phyloP scores from a whole-genome alignment of 35 echinoderm and acorn worm species.

The Eucidaris tribuloides region DNA sequence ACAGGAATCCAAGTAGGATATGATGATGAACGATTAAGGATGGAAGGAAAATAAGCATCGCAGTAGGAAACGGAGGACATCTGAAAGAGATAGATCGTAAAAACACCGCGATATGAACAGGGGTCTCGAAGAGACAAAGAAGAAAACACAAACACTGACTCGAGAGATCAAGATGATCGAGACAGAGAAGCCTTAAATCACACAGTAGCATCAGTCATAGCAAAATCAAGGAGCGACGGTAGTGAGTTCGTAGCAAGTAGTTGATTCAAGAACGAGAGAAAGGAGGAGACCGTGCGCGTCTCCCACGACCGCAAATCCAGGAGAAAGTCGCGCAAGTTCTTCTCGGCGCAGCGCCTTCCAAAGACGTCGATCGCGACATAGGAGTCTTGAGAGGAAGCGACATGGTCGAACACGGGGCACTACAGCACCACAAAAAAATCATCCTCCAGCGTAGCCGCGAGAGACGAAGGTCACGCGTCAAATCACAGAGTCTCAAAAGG shows the following conservation, averaged over 20 bases:
- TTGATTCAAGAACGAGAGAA: too few species aligned
- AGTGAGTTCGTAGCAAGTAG: not conserved
- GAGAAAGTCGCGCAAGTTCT: not conserved
- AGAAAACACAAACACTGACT: not conserved
- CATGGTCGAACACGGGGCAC: not conserved
- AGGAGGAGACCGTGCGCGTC: not conserved
- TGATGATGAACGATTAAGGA: not conserved
- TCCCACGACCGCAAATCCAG: slow-evolving; percentile 4
- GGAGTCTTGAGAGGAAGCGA: not conserved
- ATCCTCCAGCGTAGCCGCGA: not conserved
- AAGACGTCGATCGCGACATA: not conserved
- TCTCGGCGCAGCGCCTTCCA: not conserved
- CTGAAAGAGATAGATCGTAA: not conserved
- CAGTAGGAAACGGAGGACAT: not conserved
- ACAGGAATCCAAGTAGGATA: not conserved
- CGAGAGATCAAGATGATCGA: not conserved
- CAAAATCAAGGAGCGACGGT: not conserved
- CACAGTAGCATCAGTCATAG: not conserved
- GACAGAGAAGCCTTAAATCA: not conserved
- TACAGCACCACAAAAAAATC: not conserved
- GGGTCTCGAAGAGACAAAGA: not conserved
- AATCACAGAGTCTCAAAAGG: not conserved
- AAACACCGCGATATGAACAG: not conserved
- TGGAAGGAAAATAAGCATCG: not conserved
- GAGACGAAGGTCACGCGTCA: not conserved